Evolutionary conservation across 2,797 vertebrate genomes (phyloP).

Genomic region (Parotocinclus haroldoi): DNA sequence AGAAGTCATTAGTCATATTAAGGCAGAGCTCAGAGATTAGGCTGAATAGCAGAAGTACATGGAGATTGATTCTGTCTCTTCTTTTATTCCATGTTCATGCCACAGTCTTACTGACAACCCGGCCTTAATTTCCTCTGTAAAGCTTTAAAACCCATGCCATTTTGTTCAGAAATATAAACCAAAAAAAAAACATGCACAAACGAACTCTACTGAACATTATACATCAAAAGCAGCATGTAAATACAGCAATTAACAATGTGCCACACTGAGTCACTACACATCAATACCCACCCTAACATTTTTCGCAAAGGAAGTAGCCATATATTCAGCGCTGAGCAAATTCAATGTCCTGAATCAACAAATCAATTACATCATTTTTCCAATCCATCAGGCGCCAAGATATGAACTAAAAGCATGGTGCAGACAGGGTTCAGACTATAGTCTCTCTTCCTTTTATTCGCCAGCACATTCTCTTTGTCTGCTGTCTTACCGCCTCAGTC

Average conservation of each 20-base stretch:
- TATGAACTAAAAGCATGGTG: constrained; percentile 63
- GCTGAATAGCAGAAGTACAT: constrained; percentile 20
- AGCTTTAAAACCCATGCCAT: background rate
- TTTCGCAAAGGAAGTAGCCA: constrained; percentile 36
- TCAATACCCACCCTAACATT: background rate
- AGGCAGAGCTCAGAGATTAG: constrained; percentile 17
- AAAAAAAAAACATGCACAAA: background rate
- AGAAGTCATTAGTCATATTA: constrained; percentile 69
- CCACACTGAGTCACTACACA: background rate
- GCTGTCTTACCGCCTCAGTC: constrained; percentile 13
- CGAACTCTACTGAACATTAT: too few relatives aligned
- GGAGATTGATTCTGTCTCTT: background rate
- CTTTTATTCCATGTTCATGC: constrained; percentile 1
- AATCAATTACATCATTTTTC: constrained; percentile 72
- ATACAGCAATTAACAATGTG: background rate
- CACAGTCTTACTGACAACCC: constrained; percentile 7
- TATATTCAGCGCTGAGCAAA: constrained; percentile 51
- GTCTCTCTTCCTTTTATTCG: constrained; percentile 27
- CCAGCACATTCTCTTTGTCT: constrained; percentile 33
- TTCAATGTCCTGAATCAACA: constrained; percentile 60
- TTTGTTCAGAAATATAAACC: background rate
- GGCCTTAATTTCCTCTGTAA: background rate
- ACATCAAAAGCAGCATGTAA: too few relatives aligned
- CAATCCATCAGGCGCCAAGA: constrained; percentile 68
- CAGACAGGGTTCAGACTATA: constrained; percentile 54